Evolutionary conservation across 2,113 vertebrate species (phyloP), one percentile per base, ranked within the genome.

Genomic region (Excalfactoria chinensis): DNA sequence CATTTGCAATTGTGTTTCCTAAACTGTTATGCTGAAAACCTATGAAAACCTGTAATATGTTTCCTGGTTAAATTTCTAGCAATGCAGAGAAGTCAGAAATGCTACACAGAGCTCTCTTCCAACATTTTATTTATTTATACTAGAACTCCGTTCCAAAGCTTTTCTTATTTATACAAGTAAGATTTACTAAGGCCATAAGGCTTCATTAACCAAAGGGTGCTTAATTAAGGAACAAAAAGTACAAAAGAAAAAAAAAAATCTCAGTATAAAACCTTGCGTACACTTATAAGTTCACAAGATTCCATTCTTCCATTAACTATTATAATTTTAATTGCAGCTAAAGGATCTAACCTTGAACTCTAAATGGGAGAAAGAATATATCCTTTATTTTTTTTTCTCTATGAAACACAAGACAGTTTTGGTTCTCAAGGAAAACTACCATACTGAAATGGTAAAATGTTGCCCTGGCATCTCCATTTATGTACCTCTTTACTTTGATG

Each of bases 301-400:
- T 71, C 6, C 3, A 9, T 85, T 80, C 13, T 87, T 70, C 51
- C 21, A 30, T 46, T 69, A 71, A 69, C 7, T 9, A 30, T 44
- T 73, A n/a, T 26, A 0, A n/a, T 78, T 81, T 86, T 69, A 91
- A 73, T 37, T 68, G 28, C 74, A 26, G 15, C 13, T 88, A 77
- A 84, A 74, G 11, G 22, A 80, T 51, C 32, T 13, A 59, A 71
- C 30, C 56, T 79, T 64, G 55, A 64, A 20, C 16, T 26, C 17
- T 12, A 26, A 6, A 49, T 0, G 0, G 20, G 22, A 53, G 58
- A 76, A 59, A 34, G 0, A 37, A 43, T 7, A 76, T 21, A 46
- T 26, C 30, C 41, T 25, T 25, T 11, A 15, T 46, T 86, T 85
- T 70, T 67, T 46, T 86, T 85, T 7, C 62, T 67, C 37, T 73